Base-by-base conservation (phyloP, 2,113 vertebrate species). In the Asarcornis scutulata region DNA sequence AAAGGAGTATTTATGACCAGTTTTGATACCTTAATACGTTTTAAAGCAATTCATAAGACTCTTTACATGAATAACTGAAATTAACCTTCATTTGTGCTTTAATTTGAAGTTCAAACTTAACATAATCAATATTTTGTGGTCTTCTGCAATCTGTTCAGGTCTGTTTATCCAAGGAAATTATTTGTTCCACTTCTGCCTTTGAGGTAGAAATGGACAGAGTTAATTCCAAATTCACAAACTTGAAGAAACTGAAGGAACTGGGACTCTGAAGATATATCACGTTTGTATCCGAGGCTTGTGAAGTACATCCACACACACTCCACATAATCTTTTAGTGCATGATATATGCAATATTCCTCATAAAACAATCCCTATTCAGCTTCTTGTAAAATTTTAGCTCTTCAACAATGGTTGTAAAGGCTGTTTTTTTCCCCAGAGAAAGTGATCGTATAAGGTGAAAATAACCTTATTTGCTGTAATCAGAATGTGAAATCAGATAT, bases 91-190 rank as follows among this genome's bases (percentile, higher is more conserved):
- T 93, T 96, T 95, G 62, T 71, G 91, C 91, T 86, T 89, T 97
- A 93, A 95, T 95, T 95, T 96, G 94, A 97, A 95, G 93, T 96
- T 97, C 93, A 96, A 31, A 86, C 48, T 96, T 97, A 92, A 91
- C 93, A 92, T 95, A 97, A 96, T 96, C 95, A 88, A 97, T 97
- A 89, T 75, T 91, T 91, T 79, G 93, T 92, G 89, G 91, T 93
- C 86, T 95, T 59, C 59, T 95, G 77, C 74, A 84, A 91, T 93
- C 86, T 84, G 62, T 84, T 96, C 84, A 81, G 63, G 81, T 87
- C 89, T 83, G 42, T 95, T 95, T 95, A 89, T 95, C 86, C 83
- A 76, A 84, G 77, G 42, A 95, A 95, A 87, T 91, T 86, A 84
- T 93, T 92, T 92, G 44, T 92, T 82, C 73, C 34, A 15, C 29